Evolutionary conservation across 2,797 vertebrate species (phyloP).

Genomic region (Neoniphon sammara): DNA sequence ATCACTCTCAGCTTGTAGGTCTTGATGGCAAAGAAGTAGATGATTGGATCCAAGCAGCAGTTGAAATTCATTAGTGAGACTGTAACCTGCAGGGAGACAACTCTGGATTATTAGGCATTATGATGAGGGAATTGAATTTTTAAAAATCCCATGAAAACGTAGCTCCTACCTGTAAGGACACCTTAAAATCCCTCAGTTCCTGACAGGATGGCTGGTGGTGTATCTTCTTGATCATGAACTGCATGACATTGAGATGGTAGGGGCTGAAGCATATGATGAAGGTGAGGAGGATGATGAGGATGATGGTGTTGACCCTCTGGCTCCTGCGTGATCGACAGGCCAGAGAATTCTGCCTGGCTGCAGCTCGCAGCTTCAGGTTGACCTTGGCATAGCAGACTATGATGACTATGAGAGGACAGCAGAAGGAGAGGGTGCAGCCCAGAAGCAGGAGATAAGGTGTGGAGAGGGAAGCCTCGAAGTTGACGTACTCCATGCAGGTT

Average conservation of each 20-base stretch:
- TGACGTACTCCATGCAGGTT: constrained; percentile 89
- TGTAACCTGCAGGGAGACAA: constrained; percentile 78
- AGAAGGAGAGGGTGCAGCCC: constrained; percentile 84
- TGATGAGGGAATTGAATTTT: not conserved
- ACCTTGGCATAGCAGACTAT: constrained; percentile 84
- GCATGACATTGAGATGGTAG: constrained; percentile 86
- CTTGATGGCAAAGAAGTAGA: constrained; percentile 90
- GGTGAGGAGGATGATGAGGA: constrained; percentile 82
- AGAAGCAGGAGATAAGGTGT: constrained; percentile 78
- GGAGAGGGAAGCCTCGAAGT: constrained; percentile 72
- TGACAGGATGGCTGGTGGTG: constrained; percentile 75
- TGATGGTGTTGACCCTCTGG: constrained; percentile 82
- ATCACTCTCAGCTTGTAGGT: constrained; percentile 87
- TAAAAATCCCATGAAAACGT: not conserved
- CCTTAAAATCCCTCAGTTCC: constrained; percentile 83
- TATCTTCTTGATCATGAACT: constrained; percentile 84
- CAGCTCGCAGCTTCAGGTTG: constrained; percentile 83
- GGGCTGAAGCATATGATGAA: constrained; percentile 87
- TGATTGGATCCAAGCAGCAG: constrained; percentile 88
- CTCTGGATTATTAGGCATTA: not conserved
- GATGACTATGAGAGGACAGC: constrained; percentile 82
- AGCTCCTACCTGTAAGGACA: constrained; percentile 81
- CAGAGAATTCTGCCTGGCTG: constrained; percentile 78
- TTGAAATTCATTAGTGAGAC: constrained; percentile 90
- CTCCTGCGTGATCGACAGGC: constrained; percentile 73